Conservation (phyloP, 2,113 vertebrate species). For the Rhadina sibilatrix region DNA sequence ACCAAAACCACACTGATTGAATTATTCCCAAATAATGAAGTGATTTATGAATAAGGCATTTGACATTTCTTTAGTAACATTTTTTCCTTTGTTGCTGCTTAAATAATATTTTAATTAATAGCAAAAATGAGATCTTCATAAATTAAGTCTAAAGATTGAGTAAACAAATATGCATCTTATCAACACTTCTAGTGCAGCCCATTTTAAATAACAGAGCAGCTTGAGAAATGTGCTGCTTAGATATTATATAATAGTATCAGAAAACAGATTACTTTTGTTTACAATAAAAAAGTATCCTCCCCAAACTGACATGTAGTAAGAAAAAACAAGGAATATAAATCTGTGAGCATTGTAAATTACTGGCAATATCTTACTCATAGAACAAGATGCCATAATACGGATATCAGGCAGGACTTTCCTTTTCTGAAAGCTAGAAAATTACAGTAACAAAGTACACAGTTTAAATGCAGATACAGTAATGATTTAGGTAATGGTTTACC, state of each 20-base stretch:
- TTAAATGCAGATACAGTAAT: background rate
- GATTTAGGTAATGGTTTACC: accelerated
- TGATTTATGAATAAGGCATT: constrained; percentile 31
- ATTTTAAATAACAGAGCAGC: background rate
- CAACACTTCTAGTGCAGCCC: background rate
- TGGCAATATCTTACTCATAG: background rate
- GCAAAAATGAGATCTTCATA: background rate
- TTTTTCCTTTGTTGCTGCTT: background rate
- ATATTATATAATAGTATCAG: background rate
- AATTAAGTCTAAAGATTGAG: background rate
- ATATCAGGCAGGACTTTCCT: background rate
- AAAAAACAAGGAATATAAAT: background rate
- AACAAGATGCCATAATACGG: background rate
- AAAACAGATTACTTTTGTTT: background rate
- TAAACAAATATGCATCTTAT: background rate
- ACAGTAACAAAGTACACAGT: background rate
- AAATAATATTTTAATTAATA: background rate
- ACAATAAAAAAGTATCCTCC: background rate
- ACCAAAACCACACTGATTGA: background rate
- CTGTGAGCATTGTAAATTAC: background rate
- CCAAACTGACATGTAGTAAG: background rate
- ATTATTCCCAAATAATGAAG: constrained; percentile 9
- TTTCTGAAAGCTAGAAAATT: background rate
- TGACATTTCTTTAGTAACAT: background rate
- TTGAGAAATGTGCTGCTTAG: background rate